phyloP scores from a whole-genome alignment of 2,113 vertebrate genomes.

The Heterochromis multidens region DNA sequence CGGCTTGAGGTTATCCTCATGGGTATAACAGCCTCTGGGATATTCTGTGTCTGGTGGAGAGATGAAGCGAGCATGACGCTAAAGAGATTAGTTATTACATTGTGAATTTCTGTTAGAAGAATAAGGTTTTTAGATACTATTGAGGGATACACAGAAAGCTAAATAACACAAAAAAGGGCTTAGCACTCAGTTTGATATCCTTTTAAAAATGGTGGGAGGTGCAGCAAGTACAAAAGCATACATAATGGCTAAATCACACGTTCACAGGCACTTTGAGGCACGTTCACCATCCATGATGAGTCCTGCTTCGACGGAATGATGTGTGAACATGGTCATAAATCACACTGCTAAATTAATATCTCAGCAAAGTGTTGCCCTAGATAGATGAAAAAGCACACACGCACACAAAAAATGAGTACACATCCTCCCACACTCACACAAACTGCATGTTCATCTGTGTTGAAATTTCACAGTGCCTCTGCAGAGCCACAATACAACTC shows the following conservation, averaged over 20 bases:
- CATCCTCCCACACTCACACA: not conserved
- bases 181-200: conserved; percentile 5
- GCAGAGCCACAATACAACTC: conserved; percentile 15
- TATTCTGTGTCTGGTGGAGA: conserved; percentile 33
- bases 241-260: conserved; percentile 37
- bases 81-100: conserved; percentile 56
- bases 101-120: conserved; percentile 44
- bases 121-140: conserved; percentile 31
- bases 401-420: not conserved
- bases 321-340: conserved; percentile 26
- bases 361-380: conserved; percentile 58
- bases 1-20: conserved; percentile 52
- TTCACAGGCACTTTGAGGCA: conserved; percentile 25
- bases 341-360: conserved; percentile 43
- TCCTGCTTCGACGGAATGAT: conserved; percentile 29
- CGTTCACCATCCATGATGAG: conserved; percentile 26
- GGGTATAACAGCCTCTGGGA: conserved; percentile 55
- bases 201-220: conserved; percentile 28
- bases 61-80: conserved; percentile 51
- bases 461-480: conserved; percentile 38
- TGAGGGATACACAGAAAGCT: conserved; percentile 15
- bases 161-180: conserved; percentile 27
- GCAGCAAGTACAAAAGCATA: conserved; percentile 10
- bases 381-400: conserved; percentile 25
- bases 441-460: conserved; percentile 16